Conservation (phyloP, 2,888 invertebrate genomes). For the Cryptocephalus primarius region DNA sequence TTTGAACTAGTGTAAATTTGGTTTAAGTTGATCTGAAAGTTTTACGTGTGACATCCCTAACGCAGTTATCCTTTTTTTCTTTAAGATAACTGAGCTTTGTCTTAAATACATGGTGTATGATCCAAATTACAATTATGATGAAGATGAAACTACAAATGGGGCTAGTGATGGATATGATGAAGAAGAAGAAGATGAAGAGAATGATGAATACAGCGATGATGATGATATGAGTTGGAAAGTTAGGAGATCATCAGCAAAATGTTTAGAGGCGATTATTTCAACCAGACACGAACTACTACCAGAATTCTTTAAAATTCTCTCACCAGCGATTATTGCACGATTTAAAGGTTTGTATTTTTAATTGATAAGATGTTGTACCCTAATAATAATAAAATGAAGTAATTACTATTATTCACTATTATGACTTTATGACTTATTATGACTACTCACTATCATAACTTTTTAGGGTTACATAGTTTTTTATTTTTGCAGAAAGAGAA, state of each 20-base stretch:
- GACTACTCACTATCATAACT: no score
- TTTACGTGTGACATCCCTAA: not conserved
- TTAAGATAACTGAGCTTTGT: slow-evolving; percentile 74
- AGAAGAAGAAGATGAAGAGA: slow-evolving; percentile 63
- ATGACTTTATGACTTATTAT: no score
- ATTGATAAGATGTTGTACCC: not conserved
- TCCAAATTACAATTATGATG: slow-evolving; percentile 98
- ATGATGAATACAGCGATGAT: slow-evolving; percentile 97
- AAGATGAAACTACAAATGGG: slow-evolving; percentile 65
- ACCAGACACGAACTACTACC: slow-evolving; percentile 85
- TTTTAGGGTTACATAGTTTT: no score
- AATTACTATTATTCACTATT: no score
- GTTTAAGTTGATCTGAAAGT: no score
- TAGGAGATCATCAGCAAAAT: slow-evolving; percentile 92
- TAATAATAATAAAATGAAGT: no score
- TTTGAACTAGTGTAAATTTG: no score
- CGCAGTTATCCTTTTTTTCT: slow-evolving; percentile 4
- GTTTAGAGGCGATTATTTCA: slow-evolving; percentile 87
- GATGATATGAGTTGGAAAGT: slow-evolving; percentile 99
- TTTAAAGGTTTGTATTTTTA: slow-evolving; percentile 63
- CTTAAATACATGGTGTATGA: slow-evolving; percentile 89
- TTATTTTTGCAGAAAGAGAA: slow-evolving; percentile 67
- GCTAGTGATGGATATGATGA: slow-evolving; percentile 56
- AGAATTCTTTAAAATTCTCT: slow-evolving; percentile 80
- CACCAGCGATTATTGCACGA: slow-evolving; percentile 82